Base-by-base conservation (phyloP, 2,888 invertebrate genomes). In the Cremastinae sp. region DNA sequence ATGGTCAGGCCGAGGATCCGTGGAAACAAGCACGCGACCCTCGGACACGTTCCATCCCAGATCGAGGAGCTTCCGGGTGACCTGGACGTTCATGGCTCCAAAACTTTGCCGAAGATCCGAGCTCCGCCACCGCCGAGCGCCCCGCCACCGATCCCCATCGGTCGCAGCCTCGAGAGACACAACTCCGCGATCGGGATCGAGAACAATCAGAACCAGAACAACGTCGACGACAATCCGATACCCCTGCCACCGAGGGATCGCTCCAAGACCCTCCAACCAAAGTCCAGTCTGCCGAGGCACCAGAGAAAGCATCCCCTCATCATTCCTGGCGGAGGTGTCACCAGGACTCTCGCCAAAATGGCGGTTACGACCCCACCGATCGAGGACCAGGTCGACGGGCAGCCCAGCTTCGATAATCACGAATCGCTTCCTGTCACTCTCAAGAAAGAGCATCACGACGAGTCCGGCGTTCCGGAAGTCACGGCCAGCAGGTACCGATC, bases 231-330 rank as follows among this genome's bases (percentile, higher is more conserved):
- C 43, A 95, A 95, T 90, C 94, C 94, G 0, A 93, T 96, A 77
- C 96, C 96, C 0, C 89, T 96, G 78, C 96, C 96, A 0, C 96
- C 96, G 0, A 92, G 95, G 80, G 95, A 95, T 85, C 91, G 94
- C 18, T 93, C 92, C 20, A 93, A 93, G 85, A 91, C 91, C 0
- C 90, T 93, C n/a, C 91, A 93, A 75, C 90, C 91, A 0, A 91
- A 92, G 80, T 92, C 93, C 8, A 92, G 91, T 36, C 93, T 95
- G 84, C 93, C 94, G 0, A 91, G 96, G 10, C 96, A 96, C 86
- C 94, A 95, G 70, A 91, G 96, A 43, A 96, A 95, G 86, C 94
- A 96, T 91, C 96, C 96, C 0, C 90, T 96, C 41, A 93, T 96
- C 61, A 94, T 96, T 81, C 95, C 95, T 1, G 92, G 92, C 2